phyloP scores from a whole-genome alignment of 2,888 invertebrate species.

The Sphaerophoria taeniata region DNA sequence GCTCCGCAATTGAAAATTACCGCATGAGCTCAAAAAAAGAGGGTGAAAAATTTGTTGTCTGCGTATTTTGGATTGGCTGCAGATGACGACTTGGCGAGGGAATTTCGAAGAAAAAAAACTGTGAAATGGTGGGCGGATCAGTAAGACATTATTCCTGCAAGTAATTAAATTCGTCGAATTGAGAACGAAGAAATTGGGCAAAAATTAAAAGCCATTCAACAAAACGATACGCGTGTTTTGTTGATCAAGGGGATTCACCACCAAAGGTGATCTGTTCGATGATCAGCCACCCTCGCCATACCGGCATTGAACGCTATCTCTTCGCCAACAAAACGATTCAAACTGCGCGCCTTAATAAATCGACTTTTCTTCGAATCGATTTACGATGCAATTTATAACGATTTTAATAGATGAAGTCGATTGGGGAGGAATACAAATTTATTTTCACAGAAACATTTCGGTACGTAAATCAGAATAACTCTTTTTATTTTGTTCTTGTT shows the following conservation, averaged over 20 bases:
- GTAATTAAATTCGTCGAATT: constrained; percentile 57
- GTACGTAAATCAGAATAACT: constrained; percentile 28
- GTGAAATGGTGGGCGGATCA: constrained; percentile 67
- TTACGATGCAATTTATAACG: constrained; percentile 66
- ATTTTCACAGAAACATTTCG: constrained; percentile 27
- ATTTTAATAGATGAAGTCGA: constrained; percentile 50
- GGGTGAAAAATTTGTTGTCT: constrained; percentile 41
- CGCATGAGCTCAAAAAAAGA: constrained; percentile 52
- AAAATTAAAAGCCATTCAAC: constrained; percentile 57
- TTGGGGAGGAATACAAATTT: constrained; percentile 33
- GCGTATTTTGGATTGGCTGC: constrained; percentile 68
- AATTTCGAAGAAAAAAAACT: constrained; percentile 52
- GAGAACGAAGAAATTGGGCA: constrained; percentile 30
- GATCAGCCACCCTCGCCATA: constrained; percentile 33
- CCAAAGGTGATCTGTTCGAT: constrained; percentile 53
- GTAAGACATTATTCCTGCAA: constrained; percentile 67
- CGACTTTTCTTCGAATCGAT: constrained; percentile 61
- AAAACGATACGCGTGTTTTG: not conserved
- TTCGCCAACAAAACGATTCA: not conserved
- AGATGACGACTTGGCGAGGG: constrained; percentile 66
- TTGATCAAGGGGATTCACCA: constrained; percentile 30
- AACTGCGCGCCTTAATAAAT: constrained; percentile 44
- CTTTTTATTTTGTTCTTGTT: not conserved
- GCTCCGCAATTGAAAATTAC: constrained; percentile 71
- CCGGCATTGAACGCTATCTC: not conserved